Evolutionary conservation across 2,888 invertebrate species (phyloP).

Genomic region (Aethes cnicana): DNA sequence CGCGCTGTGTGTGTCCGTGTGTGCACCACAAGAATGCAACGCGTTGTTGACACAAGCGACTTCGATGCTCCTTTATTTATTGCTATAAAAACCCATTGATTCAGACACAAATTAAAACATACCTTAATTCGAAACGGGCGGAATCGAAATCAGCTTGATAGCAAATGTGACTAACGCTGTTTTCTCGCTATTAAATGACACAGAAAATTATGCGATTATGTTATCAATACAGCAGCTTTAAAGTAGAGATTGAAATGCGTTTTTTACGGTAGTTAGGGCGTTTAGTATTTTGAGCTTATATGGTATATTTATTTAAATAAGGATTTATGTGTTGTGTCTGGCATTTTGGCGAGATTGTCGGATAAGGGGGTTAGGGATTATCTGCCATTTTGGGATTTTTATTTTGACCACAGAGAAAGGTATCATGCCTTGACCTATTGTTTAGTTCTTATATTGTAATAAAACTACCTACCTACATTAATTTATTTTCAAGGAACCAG

Average conservation of each 20-base stretch:
- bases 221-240: conserved; percentile 40
- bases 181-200: conserved; percentile 35
- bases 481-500: background rate
- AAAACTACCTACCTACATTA: conserved; percentile 2
- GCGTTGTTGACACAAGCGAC: conserved; percentile 82
- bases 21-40: conserved; percentile 79
- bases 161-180: conserved; percentile 43
- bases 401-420: conserved; percentile 52
- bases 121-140: conserved; percentile 2
- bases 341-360: conserved; percentile 78
- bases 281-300: conserved; percentile 41
- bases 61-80: conserved; percentile 83
- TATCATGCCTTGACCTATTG: conserved; percentile 47
- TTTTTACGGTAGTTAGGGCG: conserved; percentile 40
- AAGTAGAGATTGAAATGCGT: conserved; percentile 40
- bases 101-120: conserved; percentile 32
- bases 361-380: conserved; percentile 71
- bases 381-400: conserved; percentile 46
- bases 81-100: conserved; percentile 75
- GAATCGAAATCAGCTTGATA: conserved; percentile 34
- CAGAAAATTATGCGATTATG: conserved; percentile 41
- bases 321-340: conserved; percentile 81
- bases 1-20: conserved; percentile 42
- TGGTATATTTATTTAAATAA: conserved; percentile 79
- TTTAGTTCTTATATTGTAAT: conserved; percentile 29